A percentile compares a stretch with the other conserved stretches of the same genome.
Evolutionary conservation across 2,113 vertebrate genomes (phyloP).

Genomic region (Serinus canaria): DNA sequence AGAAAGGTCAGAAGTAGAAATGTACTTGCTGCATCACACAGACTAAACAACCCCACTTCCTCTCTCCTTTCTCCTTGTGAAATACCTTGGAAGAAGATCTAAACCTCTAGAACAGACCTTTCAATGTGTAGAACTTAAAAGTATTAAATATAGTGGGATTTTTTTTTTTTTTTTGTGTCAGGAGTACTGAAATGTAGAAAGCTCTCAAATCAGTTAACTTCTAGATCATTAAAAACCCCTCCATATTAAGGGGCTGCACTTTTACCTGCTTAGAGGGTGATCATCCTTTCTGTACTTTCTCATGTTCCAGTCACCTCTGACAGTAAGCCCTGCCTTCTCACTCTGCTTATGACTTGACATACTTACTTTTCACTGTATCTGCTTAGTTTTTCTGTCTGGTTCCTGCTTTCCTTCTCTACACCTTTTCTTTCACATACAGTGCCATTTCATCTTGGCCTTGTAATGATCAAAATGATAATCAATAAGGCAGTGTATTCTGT

Average conservation of each 20-base stretch:
- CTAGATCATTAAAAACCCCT: not conserved
- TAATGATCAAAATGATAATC: not conserved
- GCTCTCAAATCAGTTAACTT: not conserved
- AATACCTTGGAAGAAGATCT: not conserved
- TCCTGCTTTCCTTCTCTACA: not conserved
- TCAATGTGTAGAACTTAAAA: not conserved
- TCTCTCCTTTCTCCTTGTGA: not conserved
- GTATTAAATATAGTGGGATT: not conserved
- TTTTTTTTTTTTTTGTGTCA: not conserved
- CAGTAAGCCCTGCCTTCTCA: not conserved
- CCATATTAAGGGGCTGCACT: not conserved
- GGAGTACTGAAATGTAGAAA: not conserved
- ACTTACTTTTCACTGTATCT: not conserved
- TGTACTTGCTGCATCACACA: not conserved
- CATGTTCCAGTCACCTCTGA: not conserved
- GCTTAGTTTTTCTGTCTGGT: not conserved
- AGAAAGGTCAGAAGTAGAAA: conserved; percentile 32
- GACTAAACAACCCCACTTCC: not conserved
- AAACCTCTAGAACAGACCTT: not conserved
- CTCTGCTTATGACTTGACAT: not conserved
- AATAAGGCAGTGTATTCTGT: not conserved
- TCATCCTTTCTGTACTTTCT: not conserved
- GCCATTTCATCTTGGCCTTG: not conserved
- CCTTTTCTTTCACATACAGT: not conserved
- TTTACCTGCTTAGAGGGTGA: not conserved